Conservation (phyloP, 2,113 vertebrate species). For the Tinamus guttatus region DNA sequence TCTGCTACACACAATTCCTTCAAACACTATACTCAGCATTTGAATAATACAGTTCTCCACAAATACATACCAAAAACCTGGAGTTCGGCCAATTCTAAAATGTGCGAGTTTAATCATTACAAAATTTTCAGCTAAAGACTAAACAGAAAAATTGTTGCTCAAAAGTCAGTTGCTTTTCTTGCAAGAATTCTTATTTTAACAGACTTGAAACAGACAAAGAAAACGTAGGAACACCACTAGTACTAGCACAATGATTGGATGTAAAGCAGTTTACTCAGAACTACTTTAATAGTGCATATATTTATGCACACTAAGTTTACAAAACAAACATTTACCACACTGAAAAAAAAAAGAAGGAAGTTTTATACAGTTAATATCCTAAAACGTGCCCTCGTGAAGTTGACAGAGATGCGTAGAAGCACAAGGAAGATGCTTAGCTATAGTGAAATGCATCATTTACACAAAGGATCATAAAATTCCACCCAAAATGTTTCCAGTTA, state of each 20-base stretch:
- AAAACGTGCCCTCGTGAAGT: background rate
- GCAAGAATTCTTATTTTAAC: background rate
- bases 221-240: background rate
- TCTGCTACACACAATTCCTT: background rate
- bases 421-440: background rate
- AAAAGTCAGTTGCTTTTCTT: background rate
- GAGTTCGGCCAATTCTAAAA: background rate
- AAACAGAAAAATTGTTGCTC: background rate
- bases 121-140: background rate
- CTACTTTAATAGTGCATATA: background rate
- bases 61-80: background rate
- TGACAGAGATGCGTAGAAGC: background rate
- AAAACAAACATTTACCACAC: background rate
- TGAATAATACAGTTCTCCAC: background rate
- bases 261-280: background rate
- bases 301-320: background rate
- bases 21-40: background rate
- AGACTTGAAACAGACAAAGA: background rate
- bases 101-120: background rate
- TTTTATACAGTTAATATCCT: background rate
- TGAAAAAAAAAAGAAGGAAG: background rate
- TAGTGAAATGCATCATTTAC: background rate
- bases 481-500: constrained; percentile 29
- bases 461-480: constrained; percentile 10
- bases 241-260: background rate